Evolutionary conservation across 2,113 vertebrate genomes (phyloP), one percentile per base, ranked within the genome.

Genomic region (Aplodontia rufa): DNA sequence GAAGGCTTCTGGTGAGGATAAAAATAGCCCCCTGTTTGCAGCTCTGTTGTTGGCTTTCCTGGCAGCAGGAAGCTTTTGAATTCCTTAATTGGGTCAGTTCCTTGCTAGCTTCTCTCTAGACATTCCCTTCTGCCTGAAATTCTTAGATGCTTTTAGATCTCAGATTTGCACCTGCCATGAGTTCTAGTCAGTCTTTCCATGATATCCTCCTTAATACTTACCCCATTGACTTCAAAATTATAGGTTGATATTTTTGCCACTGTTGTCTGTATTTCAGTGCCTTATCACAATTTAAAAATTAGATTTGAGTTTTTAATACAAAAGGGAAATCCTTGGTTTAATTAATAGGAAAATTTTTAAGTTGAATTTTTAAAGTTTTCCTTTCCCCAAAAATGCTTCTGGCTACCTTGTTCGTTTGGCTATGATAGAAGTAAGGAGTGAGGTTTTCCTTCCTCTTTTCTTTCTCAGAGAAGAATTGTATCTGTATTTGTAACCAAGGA

Each of bases 11-110:
- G 94, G 90, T 66, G 35, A 60, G 66, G 91, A 80, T 97, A 97
- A 97, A 98, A 97, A 97, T 97, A 97, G 97, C 94, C 53, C 97
- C 96, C 96, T 96, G 94, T 97, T 86, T 47, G 82, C 91, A 47
- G 82, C 69, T 58, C 95, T 95, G 91, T 91, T 96, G 91, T 96
- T 92, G 82, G 74, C 74, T 92, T 97, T 97, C 93, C 97, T 96
- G 96, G 97, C 97, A 97, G 92, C 84, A 90, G 88, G 94, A 97
- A 97, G 96, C 96, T 97, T 97, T 97, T 96, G 97, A 96, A 98
- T 97, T 98, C 96, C 89, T 97, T 97, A 97, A 96, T 97, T 97
- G 93, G 96, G 85, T 97, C 96, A 97, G 85, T 69, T 83, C 78
- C 66, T 92, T 58, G 28, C 82, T 94, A 45, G 72, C 92, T 92